These are phyloP conservation scores for Platichthys flesus DNA, from an alignment of 2,113 vertebrate genomes.

Conservation along the genomic window DNA sequence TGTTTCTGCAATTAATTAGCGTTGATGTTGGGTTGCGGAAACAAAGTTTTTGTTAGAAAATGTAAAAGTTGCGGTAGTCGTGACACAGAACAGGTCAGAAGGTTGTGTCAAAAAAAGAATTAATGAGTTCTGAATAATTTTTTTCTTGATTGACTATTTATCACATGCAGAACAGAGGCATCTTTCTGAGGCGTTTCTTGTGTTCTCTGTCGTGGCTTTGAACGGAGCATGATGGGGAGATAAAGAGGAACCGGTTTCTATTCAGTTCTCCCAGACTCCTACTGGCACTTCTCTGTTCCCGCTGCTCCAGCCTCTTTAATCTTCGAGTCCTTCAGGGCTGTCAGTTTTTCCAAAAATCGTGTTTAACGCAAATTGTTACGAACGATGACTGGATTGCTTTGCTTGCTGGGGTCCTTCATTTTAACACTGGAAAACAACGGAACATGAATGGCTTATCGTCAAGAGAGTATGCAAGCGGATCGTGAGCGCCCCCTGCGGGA, in stretches of 20 bases:
- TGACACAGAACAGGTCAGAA: neutral
- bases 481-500: too few species aligned
- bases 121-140: neutral
- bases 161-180: constrained; percentile 23
- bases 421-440: too few species aligned
- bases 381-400: too few species aligned
- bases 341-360: too few species aligned
- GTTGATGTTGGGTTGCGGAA: neutral
- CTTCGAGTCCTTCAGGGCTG: too few species aligned
- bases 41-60: constrained; percentile 1
- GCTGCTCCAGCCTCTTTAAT: neutral
- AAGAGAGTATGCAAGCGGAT: too few species aligned
- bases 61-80: constrained; percentile 1
- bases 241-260: constrained; percentile 37
- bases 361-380: too few species aligned
- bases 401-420: too few species aligned
- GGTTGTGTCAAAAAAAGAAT: neutral
- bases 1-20: constrained; percentile 50
- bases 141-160: constrained; percentile 8
- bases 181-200: constrained; percentile 9
- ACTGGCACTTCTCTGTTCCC: neutral
- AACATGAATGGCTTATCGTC: too few species aligned
- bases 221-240: constrained; percentile 34
- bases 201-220: constrained; percentile 31
- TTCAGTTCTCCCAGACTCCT: neutral